Evolutionary conservation across 2,113 vertebrate genomes (phyloP), one percentile per base, ranked within the genome.

Genomic region (Leucoraja erinaceus): DNA sequence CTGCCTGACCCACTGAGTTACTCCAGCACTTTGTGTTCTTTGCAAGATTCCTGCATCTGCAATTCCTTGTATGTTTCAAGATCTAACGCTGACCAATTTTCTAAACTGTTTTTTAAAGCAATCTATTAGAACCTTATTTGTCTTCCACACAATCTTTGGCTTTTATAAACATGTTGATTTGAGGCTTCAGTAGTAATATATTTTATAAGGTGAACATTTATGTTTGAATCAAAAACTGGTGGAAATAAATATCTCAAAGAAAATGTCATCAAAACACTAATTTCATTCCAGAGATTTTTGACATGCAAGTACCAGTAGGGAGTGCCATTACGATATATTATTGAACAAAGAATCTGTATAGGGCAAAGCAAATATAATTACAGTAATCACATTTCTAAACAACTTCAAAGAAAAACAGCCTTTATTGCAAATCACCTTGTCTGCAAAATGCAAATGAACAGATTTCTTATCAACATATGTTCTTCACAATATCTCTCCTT

Each of bases 331-430:
- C 70, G 11, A 47, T 54, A 20, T 38, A 22, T 91, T 70, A 72
- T 28, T 12, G 38, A 91, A 28, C 63, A 68, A 72, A 38, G 28
- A 31, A 31, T 86, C 59, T 11, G 11, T 63, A 31, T 63, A 59
- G 56, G 79, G 56, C 22, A 91, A 4, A 47, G 38, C 31, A 68
- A 16, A 3, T 72, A 20, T 90, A 90, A 72, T 90, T 91, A 91
- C 66, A 72, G 66, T 72, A 91, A 68, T 54, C 88, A 91, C 20
- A 72, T 72, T 91, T 68, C 31, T 47, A 91, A 91, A 54, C 33
- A 72, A 91, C 47, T 28, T 10, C 33, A 84, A 54, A 84, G 81
- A 59, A 56, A 75, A 77, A 33, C 75, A 77, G 75, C 81, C 54
- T 83, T 79, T 54, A 56, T 25, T 20, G 38, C 38, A 47, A 56